A percentile compares a stretch with the other conserved stretches of the same genome.
phyloP scores from a whole-genome alignment of 2,888 invertebrate genomes.

The Protonemura montana region DNA sequence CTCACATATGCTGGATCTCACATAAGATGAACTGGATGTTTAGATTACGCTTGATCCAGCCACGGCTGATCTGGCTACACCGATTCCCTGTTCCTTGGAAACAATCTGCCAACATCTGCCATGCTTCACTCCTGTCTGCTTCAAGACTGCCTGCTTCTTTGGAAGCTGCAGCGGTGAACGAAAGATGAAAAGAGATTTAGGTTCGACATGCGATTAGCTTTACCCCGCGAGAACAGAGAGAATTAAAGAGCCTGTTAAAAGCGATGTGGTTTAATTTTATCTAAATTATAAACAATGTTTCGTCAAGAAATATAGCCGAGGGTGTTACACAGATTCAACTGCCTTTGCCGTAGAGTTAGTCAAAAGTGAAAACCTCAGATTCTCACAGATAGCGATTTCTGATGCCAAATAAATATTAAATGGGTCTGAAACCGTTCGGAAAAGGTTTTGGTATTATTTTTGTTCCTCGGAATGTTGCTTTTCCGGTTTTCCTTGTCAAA shows the following conservation, averaged over 20 bases:
- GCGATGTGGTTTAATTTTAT: conserved; percentile 24
- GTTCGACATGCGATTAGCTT: neutral
- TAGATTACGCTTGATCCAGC: conserved; percentile 22
- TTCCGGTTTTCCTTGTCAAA: too few relatives aligned
- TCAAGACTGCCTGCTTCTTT: neutral
- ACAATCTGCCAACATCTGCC: conserved; percentile 39
- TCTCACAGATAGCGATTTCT: too few relatives aligned
- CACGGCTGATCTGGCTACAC: conserved; percentile 29
- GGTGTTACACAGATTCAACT: too few relatives aligned
- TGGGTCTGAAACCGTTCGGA: too few relatives aligned
- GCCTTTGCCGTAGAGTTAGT: too few relatives aligned
- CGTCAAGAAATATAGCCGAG: neutral
- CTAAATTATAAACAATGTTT: conserved; percentile 32
- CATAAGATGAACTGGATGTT: conserved; percentile 35
- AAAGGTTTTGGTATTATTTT: too few relatives aligned
- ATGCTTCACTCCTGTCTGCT: neutral
- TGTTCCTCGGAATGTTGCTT: too few relatives aligned
- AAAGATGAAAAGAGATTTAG: conserved; percentile 27
- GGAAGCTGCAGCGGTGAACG: neutral
- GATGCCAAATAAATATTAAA: too few relatives aligned
- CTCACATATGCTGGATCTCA: neutral
- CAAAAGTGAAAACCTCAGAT: too few relatives aligned
- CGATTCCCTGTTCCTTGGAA: conserved; percentile 23
- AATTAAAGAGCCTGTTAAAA: conserved; percentile 28
- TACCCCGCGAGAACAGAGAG: neutral